Conservation (phyloP, 2,888 invertebrate genomes). For the Coenonympha glycerion region DNA sequence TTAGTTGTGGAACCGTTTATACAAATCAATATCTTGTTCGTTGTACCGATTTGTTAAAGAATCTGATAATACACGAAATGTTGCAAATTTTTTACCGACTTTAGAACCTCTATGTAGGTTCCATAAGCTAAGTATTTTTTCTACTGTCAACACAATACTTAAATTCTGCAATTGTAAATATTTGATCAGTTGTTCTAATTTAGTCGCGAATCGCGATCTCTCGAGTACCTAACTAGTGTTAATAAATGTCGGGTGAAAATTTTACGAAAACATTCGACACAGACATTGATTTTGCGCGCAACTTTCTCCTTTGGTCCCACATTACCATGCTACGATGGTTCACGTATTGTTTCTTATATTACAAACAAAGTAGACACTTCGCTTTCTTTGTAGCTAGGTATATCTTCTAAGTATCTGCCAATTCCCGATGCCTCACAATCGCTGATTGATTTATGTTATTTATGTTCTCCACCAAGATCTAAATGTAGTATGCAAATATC, state of each 20-base stretch:
- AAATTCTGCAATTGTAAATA: too few species aligned
- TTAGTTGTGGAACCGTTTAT: too few species aligned
- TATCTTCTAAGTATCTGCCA: not conserved
- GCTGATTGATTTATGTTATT: not conserved
- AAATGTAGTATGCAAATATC: too few species aligned
- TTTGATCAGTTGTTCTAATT: constrained; percentile 34
- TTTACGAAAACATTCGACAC: constrained; percentile 9
- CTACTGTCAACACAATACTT: too few species aligned
- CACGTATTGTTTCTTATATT: constrained; percentile 4
- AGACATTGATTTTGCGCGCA: constrained; percentile 4
- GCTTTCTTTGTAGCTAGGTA: constrained; percentile 3
- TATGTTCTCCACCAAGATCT: not conserved
- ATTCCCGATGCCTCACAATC: not conserved
- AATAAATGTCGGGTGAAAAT: constrained; percentile 17
- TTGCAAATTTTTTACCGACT: too few species aligned
- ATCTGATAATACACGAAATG: too few species aligned
- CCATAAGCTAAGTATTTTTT: too few species aligned
- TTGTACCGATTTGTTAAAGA: too few species aligned
- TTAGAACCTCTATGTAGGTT: too few species aligned
- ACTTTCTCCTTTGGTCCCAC: constrained; percentile 2
- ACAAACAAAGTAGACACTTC: not conserved
- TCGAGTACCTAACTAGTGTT: constrained; percentile 3
- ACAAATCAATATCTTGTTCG: too few species aligned
- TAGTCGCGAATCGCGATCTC: constrained; percentile 30
- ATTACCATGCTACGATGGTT: constrained; percentile 7